Evolutionary conservation across 1,140 invertebrate species (phyloP), one percentile per base, ranked within the genome.

Genomic region (Heliconius eleuchia): DNA sequence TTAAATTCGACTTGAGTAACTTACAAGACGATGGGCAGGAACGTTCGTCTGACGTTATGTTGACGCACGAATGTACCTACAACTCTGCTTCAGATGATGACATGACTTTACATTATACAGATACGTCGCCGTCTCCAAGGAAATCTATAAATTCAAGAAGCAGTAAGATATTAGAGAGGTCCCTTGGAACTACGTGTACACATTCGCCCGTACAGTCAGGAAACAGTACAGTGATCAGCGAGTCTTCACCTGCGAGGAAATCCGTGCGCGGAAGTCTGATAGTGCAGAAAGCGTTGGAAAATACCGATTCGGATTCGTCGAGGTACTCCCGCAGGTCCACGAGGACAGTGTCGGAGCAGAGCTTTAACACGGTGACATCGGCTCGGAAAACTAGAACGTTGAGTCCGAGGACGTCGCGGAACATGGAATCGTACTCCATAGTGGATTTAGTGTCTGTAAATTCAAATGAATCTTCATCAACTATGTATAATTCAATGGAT

Each of bases 1-100:
- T 94, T 11, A 92, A 92, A 66, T 94, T 94, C 70, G 92, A 94
- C 60, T 57, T 94, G 5, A 91, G 89, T 76, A 91, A 94, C 72
- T 77, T 94, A 2, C 88, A 91, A 18, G 83, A 4, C 42, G 42
- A 82, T 42, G 52, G 70, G 16, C 55, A 75, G 39, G 83, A 37
- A 34, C 73, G 37, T 8, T 77, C 83, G 13, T 82, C 81, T 2
- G 86, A 89, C 46, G 74, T 88, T 4, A 55, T 88, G 27, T 70
- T 82, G 16, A 76, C 80, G 7, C 71, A 74, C 27, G 70, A 75
- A 8, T n/a, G 60, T 13, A 42, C 27, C 5, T 34, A 76, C 19
- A 82, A 77, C 66, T 82, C 76, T 23, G 55, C 16, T 1, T 82
- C 84, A 0, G 84, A 83, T 0, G 77, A 80, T 1, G 84, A 88